These are phyloP conservation scores for Coregonus suidteri DNA, from an alignment of 2,797 vertebrate genomes.

Conservation along the genomic window DNA sequence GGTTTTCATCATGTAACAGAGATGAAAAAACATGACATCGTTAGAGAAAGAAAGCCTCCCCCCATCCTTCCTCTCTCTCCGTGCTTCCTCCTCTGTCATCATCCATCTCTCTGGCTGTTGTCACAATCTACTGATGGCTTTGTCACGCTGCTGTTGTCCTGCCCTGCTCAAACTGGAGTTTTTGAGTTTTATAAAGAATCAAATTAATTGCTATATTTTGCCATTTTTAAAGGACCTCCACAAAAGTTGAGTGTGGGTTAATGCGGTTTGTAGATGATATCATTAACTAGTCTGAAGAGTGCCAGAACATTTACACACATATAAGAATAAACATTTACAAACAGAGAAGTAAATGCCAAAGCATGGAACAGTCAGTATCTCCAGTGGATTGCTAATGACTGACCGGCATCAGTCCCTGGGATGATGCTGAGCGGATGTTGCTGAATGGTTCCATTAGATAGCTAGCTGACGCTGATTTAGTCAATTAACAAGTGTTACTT, in stretches of 20 bases:
- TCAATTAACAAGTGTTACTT: background rate
- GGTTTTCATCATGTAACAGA: background rate
- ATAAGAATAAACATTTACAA: too few relatives aligned
- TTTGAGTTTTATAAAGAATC: background rate
- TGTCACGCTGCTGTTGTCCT: background rate
- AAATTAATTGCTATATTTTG: background rate
- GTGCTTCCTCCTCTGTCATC: too few relatives aligned
- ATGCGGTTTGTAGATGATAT: conserved; percentile 5
- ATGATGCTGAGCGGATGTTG: background rate
- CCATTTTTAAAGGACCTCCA: background rate
- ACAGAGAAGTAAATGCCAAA: background rate
- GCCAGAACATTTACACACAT: background rate
- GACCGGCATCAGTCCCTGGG: background rate
- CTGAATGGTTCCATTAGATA: background rate
- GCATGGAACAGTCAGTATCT: background rate
- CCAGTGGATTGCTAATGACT: background rate
- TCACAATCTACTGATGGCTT: background rate
- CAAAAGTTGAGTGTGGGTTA: background rate
- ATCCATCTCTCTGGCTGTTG: background rate
- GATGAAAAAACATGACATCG: conserved; percentile 8
- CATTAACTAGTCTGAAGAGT: background rate
- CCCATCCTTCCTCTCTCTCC: background rate
- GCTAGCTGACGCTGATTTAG: background rate
- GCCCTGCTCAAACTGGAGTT: background rate
- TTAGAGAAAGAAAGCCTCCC: background rate